phyloP scores from a whole-genome alignment of 2,113 vertebrate species.

The Leucoraja erinaceus region DNA sequence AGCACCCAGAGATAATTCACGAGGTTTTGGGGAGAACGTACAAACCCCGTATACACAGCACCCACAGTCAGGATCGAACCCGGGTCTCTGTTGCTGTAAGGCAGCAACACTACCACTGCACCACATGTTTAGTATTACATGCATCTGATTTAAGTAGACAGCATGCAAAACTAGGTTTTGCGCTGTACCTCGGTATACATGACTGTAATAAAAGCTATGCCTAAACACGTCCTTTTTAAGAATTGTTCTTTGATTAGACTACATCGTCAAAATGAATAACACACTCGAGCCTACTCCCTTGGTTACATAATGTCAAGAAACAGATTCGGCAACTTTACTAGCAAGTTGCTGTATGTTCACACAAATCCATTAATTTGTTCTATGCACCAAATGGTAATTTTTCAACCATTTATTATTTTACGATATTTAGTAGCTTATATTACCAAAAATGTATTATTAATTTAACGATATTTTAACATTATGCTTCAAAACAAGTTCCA shows the following conservation, averaged over 20 bases:
- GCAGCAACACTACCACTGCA: too few species aligned
- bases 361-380: not conserved
- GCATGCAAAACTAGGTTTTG: too few species aligned
- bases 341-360: not conserved
- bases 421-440: too few species aligned
- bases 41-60: too few species aligned
- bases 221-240: not conserved
- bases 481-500: not conserved
- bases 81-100: too few species aligned
- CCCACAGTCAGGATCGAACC: too few species aligned
- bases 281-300: not conserved
- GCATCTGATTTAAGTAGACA: too few species aligned
- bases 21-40: too few species aligned
- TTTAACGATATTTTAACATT: not conserved
- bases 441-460: not conserved
- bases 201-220: too few species aligned
- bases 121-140: too few species aligned
- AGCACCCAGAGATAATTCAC: too few species aligned
- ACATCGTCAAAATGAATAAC: not conserved
- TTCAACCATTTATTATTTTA: not conserved
- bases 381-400: not conserved
- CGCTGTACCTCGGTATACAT: too few species aligned
- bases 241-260: not conserved
- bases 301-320: not conserved
- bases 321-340: not conserved